Base-by-base conservation (phyloP, 2,888 invertebrate species). In the Urechis unicinctus region DNA sequence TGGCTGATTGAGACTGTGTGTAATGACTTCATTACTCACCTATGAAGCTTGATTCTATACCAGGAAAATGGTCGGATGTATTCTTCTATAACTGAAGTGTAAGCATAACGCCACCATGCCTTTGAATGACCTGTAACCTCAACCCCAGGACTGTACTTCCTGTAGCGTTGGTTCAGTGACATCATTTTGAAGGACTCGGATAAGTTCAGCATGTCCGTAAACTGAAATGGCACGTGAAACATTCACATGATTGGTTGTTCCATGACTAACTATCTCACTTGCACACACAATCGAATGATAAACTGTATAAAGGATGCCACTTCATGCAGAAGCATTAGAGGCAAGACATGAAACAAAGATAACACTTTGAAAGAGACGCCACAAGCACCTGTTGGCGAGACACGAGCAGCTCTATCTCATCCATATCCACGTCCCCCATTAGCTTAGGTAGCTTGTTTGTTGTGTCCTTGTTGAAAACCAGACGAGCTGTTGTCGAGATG, bases 91-190 rank as follows among this genome's bases (percentile, higher is more conserved):
- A 88, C 82, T 3, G 85, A 85, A 60, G 83, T 83, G 72, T 82
- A 86, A 0, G 87, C 87, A 72, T 89, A 89, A 42, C 79, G 82
- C 89, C 89, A 89, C 88, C 88, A 89, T 42, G 81, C 81, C 63
- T 81, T 82, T 1, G 81, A 79, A 69, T 86, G 83, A 54, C 84
- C 83, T 29, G 78, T 73, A 1, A 86, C 76, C 0, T 82, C 81
- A 0, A 82, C 79, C 0, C 82, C 81, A 0, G 87, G 86, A 61
- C 83, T 83, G 56, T 83, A 82, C 63, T 84, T 84, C 3, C 85
- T 83, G 73, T 85, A 86, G 68, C 84, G 83, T 68, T 72, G 85
- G 69, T 86, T 87, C 4, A 86, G 81, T 43, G 83, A 80, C 76
- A 88, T 86, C 68, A 86, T 62, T 59, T 75, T 68, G 66, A 82